phyloP scores from a whole-genome alignment of 2,797 vertebrate genomes.

The Gallirallus australis region DNA sequence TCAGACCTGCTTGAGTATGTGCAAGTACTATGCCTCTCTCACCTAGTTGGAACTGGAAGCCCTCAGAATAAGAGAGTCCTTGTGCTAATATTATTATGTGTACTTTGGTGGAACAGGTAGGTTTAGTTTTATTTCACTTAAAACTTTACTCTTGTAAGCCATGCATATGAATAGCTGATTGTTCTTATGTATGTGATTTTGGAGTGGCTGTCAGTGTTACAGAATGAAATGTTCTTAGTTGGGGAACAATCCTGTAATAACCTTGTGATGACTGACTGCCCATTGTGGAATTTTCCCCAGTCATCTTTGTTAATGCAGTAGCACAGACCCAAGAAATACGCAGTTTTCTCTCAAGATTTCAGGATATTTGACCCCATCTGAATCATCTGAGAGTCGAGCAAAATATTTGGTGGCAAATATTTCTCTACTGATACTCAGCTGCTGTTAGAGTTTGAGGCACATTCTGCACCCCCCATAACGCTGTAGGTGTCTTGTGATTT shows the following conservation, averaged over 20 bases:
- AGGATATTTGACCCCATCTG: not conserved
- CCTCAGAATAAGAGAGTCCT: not conserved
- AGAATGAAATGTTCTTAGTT: not conserved
- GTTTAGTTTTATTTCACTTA: not conserved
- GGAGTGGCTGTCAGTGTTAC: not conserved
- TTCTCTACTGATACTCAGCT: not conserved
- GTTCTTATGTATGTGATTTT: not conserved
- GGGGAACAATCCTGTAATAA: not conserved
- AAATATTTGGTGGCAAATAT: not conserved
- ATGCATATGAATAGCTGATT: fast-evolving
- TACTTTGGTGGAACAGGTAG: not conserved
- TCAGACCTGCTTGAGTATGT: not conserved
- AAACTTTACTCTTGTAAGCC: not conserved
- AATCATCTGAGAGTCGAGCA: not conserved
- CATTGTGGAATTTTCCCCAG: not conserved
- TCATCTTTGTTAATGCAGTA: not conserved
- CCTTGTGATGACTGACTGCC: not conserved
- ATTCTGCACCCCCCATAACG: not conserved
- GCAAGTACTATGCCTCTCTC: not conserved
- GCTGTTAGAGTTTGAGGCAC: not conserved
- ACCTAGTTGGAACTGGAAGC: not conserved
- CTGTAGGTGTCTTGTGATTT: conserved; percentile 21
- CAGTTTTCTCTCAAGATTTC: not conserved
- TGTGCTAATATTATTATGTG: not conserved
- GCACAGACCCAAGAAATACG: not conserved